Percentiles rank a stretch among this genome's conserved stretches.
Conservation (phyloP, 2,113 vertebrate genomes). For the Saccopteryx bilineata region DNA sequence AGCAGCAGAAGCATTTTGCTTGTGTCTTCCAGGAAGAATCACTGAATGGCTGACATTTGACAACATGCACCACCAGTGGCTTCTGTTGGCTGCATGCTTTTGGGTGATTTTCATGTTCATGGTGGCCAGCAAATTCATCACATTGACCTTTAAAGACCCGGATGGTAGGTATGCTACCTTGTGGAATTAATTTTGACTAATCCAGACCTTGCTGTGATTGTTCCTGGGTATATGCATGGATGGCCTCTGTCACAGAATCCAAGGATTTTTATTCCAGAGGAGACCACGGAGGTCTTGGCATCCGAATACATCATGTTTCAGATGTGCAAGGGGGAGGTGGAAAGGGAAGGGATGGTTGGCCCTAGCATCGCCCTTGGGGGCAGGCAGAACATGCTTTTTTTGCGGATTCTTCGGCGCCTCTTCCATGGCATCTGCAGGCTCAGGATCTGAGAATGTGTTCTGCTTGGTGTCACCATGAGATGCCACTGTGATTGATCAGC, state of each 20-base stretch:
- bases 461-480: neutral
- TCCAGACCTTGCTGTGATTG: neutral
- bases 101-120: constrained; percentile 99
- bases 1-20: neutral
- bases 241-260: neutral
- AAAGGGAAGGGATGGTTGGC: accelerated
- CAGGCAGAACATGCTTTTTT: neutral
- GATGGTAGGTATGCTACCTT: constrained; percentile 89
- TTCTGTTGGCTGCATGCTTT: constrained; percentile 96
- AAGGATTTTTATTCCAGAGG: neutral
- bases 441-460: neutral
- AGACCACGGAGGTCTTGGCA: neutral
- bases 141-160: constrained; percentile 91
- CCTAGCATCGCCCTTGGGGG: too few species aligned
- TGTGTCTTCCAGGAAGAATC: constrained; percentile 84
- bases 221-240: neutral
- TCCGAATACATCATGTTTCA: neutral
- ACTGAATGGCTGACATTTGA: constrained; percentile 85
- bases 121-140: constrained; percentile 97
- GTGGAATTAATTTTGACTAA: neutral
- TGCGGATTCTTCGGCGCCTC: neutral
- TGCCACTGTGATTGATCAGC: neutral
- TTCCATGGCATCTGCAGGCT: neutral
- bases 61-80: constrained; percentile 98
- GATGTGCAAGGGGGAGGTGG: neutral